Base-by-base conservation (phyloP, 2,113 vertebrate species). In the Dromiciops gliroides region DNA sequence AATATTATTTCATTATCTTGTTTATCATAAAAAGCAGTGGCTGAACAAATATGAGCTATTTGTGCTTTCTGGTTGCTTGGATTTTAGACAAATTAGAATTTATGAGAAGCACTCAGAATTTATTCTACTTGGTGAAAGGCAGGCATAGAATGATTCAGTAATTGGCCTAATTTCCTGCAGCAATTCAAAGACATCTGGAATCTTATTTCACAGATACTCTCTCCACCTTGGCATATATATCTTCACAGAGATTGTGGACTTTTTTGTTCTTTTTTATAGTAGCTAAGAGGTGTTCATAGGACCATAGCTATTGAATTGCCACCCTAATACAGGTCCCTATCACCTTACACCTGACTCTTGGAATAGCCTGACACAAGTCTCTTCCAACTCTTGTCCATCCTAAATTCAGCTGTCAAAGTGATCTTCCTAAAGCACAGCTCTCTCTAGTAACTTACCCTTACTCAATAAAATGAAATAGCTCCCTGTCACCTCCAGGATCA, bases 41-140 rank as follows among this genome's bases (percentile, higher is more conserved):
- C n/a, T 83, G n/a, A 83, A 44, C n/a, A 83, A 83, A 44, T 44
- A 83, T 44, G 19, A 83, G 37, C 67, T 44, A 23, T 83, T 83
- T 83, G 67, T 83, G n/a, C 67, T 83, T 83, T 83, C 67, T 83
- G 67, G 67, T 83, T 83, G 67, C 67, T 83, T 83, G n/a, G 67
- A 44, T 83, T 83, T 83, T 83, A 83, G 67, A 83, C 67, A 83
- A 83, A 83, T 83, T 83, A 83, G 67, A 44, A 83, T 83, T 83
- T 83, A 83, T 83, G 67, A 44, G 67, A 83, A 83, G 67, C 67
- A 83, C n/a, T 44, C 67, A 44, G 67, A 44, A 83, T 83, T 83
- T 83, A 83, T 83, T 44, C 67, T 83, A 83, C 67, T 83, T 83
- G 67, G 19, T 83, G n/a, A 83, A 83, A 83, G 67, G 16, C n/a